Base-by-base conservation (phyloP, 2,113 vertebrate genomes). In the Poeciliopsis prolifica region DNA sequence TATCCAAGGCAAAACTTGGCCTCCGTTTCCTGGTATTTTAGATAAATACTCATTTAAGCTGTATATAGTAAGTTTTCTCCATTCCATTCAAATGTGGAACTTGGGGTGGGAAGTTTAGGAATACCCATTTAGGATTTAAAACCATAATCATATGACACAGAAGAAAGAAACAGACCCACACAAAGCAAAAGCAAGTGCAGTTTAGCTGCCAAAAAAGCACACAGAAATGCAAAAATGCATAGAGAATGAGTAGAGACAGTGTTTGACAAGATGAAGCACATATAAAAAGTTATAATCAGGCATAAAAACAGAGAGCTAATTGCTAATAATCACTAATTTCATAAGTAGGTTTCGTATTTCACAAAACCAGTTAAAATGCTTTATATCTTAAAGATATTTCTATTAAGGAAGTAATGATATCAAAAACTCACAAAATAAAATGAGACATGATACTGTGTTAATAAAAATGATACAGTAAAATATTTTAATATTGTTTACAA, bases 21-120 rank as follows among this genome's bases (percentile, higher is more conserved):
- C n/a, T 54, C 22, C 64, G 65, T 72, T 68, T 65, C 26, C 51
- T 40, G 13, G 63, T 71, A 37, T 15, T 66, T 79, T 73, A 73
- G 75, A 79, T 1, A 71, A 78, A 71, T 6, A 10, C 24, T 79
- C n/a, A 24, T 66, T 72, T 73, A 61, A 71, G 26, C 71, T 63
- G 80, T 79, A 79, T 75, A 76, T 54, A 75, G 75, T 54, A 65
- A 75, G 75, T 80, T 78, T 86, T 71, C 58, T 70, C 71, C 80
- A 88, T 91, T 90, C 86, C 87, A 88, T 83, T 78, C 79, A 76
- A 83, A 81, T 82, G 82, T 15, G n/a, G 62, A 42, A 83, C 90
- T 91, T 85, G 77, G 68, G 62, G 70, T 17, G 75, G 81, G 76
- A 82, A 80, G 85, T 77, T 72, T 54, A 82, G 83, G 86, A 90